phyloP scores from a whole-genome alignment of 2,888 invertebrate genomes.

The Melipona bicolor region DNA sequence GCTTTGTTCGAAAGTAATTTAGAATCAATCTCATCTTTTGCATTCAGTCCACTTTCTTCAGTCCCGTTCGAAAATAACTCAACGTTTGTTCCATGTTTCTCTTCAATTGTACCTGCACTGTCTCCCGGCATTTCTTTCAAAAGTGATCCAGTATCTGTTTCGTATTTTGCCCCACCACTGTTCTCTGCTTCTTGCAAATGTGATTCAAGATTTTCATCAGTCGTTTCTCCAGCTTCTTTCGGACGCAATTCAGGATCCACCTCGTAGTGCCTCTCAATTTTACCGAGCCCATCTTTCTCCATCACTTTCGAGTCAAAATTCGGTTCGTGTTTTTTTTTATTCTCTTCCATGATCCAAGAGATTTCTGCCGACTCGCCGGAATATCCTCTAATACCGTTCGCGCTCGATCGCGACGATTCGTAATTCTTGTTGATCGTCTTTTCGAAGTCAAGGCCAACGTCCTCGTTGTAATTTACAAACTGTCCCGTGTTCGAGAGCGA shows the following conservation, averaged over 20 bases:
- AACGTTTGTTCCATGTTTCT: not conserved
- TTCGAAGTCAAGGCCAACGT: not conserved
- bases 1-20: too few relatives aligned
- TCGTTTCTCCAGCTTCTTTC: too few relatives aligned
- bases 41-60: too few relatives aligned
- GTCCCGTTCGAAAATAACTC: too few relatives aligned
- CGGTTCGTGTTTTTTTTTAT: not conserved
- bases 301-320: too few relatives aligned
- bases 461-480: not conserved
- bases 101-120: not conserved
- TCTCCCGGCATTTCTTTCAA: too few relatives aligned
- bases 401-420: not conserved
- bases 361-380: not conserved
- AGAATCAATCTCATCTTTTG: too few relatives aligned
- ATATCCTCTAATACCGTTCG: not conserved
- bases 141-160: not conserved
- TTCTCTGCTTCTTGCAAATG: not conserved
- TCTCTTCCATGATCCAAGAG: not conserved
- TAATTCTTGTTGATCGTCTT: not conserved
- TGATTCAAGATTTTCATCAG: not conserved
- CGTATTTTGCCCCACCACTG: not conserved
- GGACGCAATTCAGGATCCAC: too few relatives aligned
- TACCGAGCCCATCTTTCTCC: too few relatives aligned
- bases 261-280: too few relatives aligned
- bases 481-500: too few relatives aligned